Percentiles rank a stretch among this genome's conserved stretches.
Evolutionary conservation across 2,113 vertebrate genomes (phyloP).

Genomic region (Cnemophilus loriae): DNA sequence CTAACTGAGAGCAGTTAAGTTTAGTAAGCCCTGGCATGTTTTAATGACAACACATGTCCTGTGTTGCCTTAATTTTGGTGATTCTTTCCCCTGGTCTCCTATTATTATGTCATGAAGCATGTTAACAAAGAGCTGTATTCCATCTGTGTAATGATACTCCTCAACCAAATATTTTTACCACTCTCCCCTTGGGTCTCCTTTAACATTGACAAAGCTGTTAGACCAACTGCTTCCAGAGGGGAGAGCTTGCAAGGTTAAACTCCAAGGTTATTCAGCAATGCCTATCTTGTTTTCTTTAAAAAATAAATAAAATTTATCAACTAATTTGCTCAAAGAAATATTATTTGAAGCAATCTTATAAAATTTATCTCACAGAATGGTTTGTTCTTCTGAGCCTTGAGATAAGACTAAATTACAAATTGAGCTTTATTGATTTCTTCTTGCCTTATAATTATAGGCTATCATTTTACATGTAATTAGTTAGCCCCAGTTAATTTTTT

Average conservation of each 20-base stretch:
- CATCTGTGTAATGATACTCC: not conserved
- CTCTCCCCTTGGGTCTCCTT: not conserved
- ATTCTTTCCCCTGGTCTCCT: not conserved
- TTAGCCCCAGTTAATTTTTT: not conserved
- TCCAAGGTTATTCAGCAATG: not conserved
- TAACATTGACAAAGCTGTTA: not conserved
- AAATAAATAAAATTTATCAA: not conserved
- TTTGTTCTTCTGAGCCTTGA: not conserved
- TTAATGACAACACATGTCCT: not conserved
- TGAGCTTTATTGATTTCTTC: not conserved
- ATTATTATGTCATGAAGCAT: not conserved
- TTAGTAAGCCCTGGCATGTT: not conserved
- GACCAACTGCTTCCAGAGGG: not conserved
- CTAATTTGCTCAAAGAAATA: not conserved
- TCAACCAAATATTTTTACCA: not conserved
- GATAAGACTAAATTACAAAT: constrained; percentile 16
- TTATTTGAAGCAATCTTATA: not conserved
- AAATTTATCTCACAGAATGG: not conserved
- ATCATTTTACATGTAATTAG: not conserved
- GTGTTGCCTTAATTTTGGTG: not conserved
- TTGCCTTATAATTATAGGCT: not conserved
- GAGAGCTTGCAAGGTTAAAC: not conserved
- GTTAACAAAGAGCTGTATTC: not conserved
- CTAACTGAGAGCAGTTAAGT: not conserved
- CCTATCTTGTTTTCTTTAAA: not conserved